Evolutionary conservation across 30 jellyfish, hydroid and myxozoan species (phyloP).

Genomic region (Turritopsis dohrnii): DNA sequence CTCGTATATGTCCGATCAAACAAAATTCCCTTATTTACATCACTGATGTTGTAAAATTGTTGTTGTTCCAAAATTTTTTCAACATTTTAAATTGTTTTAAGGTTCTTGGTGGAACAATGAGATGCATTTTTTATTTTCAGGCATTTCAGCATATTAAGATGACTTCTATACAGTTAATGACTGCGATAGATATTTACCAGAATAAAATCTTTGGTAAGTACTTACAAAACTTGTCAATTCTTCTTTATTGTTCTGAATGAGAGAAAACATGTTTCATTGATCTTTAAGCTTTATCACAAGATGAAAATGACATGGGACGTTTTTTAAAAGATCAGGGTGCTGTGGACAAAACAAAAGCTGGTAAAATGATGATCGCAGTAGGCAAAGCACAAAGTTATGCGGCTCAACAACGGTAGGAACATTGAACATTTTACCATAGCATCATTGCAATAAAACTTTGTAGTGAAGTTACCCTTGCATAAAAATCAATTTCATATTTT

Average conservation of each 20-base stretch:
- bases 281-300: conserved; percentile 85
- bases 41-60: too few species aligned
- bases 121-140: conserved; percentile 33
- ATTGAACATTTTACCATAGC: neutral
- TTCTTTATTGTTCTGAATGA: too few species aligned
- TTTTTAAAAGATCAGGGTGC: conserved; percentile 96
- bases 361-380: conserved; percentile 97
- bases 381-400: conserved; percentile 99
- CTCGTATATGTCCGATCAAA: too few species aligned
- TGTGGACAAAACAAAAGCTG: conserved; percentile 91
- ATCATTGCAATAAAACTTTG: neutral
- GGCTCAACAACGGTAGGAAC: conserved; percentile 84
- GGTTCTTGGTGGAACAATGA: too few species aligned
- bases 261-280: too few species aligned
- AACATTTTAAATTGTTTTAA: too few species aligned
- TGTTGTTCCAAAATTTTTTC: too few species aligned
- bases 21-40: too few species aligned
- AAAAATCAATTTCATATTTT: too few species aligned
- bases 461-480: neutral
- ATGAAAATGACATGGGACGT: conserved; percentile 98
- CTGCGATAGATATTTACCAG: conserved; percentile 84
- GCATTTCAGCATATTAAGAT: conserved; percentile 80
- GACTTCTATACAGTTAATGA: conserved; percentile 83
- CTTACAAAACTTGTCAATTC: too few species aligned
- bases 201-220: conserved; percentile 87